phyloP scores from a whole-genome alignment of 2,888 invertebrate genomes.

The Helobdella robusta region DNA sequence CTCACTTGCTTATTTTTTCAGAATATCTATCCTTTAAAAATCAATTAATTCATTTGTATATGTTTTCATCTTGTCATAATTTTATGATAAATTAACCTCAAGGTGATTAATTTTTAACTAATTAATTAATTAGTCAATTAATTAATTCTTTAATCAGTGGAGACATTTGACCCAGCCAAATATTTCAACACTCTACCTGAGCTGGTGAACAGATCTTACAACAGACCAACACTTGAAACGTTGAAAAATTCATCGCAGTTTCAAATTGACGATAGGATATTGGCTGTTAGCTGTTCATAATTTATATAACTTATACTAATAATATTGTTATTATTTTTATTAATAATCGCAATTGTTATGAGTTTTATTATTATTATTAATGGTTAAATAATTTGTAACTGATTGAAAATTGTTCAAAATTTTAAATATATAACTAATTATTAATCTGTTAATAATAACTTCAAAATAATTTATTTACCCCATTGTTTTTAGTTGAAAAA shows the following conservation, averaged over 20 bases:
- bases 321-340: no score
- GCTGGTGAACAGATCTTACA: conserved; percentile 61
- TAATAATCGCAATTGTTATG: no score
- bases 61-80: no score
- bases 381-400: no score
- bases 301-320: neutral
- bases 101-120: neutral
- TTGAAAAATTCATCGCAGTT: conserved; percentile 1
- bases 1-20: neutral
- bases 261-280: conserved; percentile 12
- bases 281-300: conserved; percentile 26
- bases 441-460: no score
- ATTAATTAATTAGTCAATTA: no score
- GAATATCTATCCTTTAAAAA: neutral
- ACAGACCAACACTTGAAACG: conserved; percentile 55
- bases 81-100: neutral
- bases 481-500: no score
- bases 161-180: conserved; percentile 61
- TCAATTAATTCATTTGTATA: neutral
- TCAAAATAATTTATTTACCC: no score
- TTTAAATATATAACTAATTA: no score
- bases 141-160: conserved; percentile 40
- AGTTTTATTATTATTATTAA: no score
- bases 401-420: no score
- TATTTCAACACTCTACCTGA: conserved; percentile 67